Base-by-base conservation (phyloP, 2,797 vertebrate genomes). In the Hephaestus fuliginosus region DNA sequence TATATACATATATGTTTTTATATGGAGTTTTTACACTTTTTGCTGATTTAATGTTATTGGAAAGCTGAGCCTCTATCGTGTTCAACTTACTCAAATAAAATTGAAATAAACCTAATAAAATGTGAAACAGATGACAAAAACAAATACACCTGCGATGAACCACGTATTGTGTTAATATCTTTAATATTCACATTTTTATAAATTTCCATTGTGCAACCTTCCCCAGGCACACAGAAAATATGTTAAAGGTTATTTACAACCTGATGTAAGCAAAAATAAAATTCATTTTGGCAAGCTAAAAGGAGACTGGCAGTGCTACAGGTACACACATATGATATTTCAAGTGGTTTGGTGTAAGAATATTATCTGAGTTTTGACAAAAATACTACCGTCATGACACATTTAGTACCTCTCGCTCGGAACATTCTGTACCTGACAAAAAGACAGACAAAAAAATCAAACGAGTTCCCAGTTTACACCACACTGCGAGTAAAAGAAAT, bases 221-320 rank as follows among this genome's bases (percentile, higher is more conserved):
- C 69, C 72, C 62, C 81, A 81, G 82, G 83, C 80, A 80, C 88
- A 91, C 89, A 85, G 84, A 95, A 95, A 95, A 96, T 93, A 94
- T 80, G 90, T 91, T 89, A 89, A 84, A 88, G 88, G 84, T 89
- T 92, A 88, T 87, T 88, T 80, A 82, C 78, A 81, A 91, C 82
- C 82, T 61, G 81, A 91, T 85, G 77, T 91, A 91, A 89, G 91
- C 97, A 97, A 98, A 95, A 98, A 97, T 97, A 96, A 96, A 96
- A 97, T 91, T 94, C 91, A 95, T 95, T 97, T 88, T 97, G 96
- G 97, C 97, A 98, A 98, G 96, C 96, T 93, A 93, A 95, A 95
- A 95, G 93, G 90, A 96, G 95, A 91, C 96, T 96, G 97, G 97
- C 97, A 97, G 97, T 97, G 96, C 87, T 96, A 94, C 85, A 83